Percentiles rank a stretch among this genome's conserved stretches.
Evolutionary conservation across 2,888 invertebrate species (phyloP).

Genomic region (Chalcis sispes): DNA sequence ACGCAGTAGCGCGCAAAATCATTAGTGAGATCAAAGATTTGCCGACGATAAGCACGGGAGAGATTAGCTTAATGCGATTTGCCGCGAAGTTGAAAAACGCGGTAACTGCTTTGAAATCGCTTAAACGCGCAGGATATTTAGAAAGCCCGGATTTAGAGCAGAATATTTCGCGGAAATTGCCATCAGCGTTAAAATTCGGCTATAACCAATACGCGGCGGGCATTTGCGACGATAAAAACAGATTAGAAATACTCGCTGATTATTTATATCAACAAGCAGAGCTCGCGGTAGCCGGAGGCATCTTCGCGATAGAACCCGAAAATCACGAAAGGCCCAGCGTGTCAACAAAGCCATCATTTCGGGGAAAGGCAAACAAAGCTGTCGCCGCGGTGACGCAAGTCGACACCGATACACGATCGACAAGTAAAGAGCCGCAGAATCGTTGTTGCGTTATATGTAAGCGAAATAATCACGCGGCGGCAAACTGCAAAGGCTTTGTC

Average conservation of each 20-base stretch:
- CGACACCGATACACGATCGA: too few species aligned
- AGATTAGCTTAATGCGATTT: background rate
- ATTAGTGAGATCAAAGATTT: background rate
- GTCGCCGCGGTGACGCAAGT: too few species aligned
- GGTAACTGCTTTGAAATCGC: background rate
- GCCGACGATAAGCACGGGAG: background rate
- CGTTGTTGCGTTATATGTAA: too few species aligned
- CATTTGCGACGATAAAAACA: background rate
- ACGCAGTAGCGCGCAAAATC: background rate
- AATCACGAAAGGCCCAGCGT: too few species aligned
- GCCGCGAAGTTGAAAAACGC: constrained; percentile 13
- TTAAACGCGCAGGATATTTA: constrained; percentile 11
- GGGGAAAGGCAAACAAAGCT: too few species aligned
- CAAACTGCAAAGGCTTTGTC: too few species aligned
- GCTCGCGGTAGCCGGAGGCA: background rate
- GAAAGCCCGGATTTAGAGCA: background rate
- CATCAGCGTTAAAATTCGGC: background rate
- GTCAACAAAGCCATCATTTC: too few species aligned
- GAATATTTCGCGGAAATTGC: background rate
- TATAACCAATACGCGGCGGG: background rate
- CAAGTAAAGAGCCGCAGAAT: too few species aligned
- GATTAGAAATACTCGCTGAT: constrained; percentile 12
- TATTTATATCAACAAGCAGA: constrained; percentile 5
- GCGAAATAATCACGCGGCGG: too few species aligned
- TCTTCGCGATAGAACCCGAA: too few species aligned